These are phyloP conservation scores for Ellobius talpinus DNA, from an alignment of 2,113 vertebrate genomes.

Conservation along the genomic window DNA sequence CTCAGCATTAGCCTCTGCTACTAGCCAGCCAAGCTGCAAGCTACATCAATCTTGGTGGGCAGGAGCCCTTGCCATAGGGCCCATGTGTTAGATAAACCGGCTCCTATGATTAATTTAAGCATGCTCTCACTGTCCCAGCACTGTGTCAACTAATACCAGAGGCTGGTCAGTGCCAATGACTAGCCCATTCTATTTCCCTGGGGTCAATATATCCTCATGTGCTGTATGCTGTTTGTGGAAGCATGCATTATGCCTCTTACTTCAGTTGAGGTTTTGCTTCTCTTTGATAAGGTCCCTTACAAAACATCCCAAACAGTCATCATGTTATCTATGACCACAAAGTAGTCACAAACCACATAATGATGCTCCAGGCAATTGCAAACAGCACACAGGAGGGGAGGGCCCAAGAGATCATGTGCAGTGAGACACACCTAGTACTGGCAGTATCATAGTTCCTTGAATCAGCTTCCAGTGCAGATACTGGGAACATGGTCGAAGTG, in stretches of 20 bases:
- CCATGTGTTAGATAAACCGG: not conserved
- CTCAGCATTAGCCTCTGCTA: not conserved
- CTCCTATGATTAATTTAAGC: not conserved
- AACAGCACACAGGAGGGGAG: not conserved
- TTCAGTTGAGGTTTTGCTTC: not conserved
- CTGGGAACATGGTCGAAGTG: not conserved
- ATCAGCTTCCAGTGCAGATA: not conserved
- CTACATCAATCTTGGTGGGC: not conserved
- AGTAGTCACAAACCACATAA: not conserved
- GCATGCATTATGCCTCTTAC: not conserved
- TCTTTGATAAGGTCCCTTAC: not conserved
- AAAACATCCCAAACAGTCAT: not conserved
- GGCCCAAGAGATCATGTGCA: not conserved
- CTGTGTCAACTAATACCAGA: not conserved
- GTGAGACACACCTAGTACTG: not conserved
- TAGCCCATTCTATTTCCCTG: not conserved
- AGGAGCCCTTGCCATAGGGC: not conserved
- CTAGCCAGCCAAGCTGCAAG: not conserved
- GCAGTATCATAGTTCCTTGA: not conserved
- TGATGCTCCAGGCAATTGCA: not conserved
- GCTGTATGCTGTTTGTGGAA: not conserved
- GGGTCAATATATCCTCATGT: not conserved
- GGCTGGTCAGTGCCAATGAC: not conserved
- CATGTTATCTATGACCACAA: no score
- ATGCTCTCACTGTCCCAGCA: not conserved